These are phyloP conservation scores for Tetragonula carbonaria DNA, from an alignment of 2,888 invertebrate species.

Conservation along the genomic window DNA sequence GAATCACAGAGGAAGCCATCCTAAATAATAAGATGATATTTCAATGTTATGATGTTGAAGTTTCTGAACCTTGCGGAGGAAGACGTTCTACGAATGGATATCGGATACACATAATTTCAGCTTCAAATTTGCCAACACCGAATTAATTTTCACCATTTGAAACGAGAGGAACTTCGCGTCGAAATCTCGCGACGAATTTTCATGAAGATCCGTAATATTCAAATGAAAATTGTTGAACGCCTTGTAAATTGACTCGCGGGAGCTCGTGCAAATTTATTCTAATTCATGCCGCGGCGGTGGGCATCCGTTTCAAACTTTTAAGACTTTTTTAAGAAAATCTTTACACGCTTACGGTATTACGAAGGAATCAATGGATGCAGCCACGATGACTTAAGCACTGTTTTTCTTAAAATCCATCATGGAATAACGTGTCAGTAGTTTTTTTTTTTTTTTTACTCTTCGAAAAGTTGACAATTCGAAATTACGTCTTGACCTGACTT, in stretches of 20 bases:
- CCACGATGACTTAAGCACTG: too few species aligned
- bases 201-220: constrained; percentile 24
- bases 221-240: constrained; percentile 26
- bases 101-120: not conserved
- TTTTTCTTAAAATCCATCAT: not conserved
- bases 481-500: not conserved
- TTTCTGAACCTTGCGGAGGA: not conserved
- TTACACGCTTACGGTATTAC: not conserved
- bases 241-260: constrained; percentile 24
- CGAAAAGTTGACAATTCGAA: not conserved
- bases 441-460: not conserved
- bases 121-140: not conserved
- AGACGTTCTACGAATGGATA: not conserved
- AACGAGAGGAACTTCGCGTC: not conserved
- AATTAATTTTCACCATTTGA: not conserved
- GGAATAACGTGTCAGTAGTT: not conserved
- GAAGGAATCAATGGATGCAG: not conserved
- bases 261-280: constrained; percentile 51
- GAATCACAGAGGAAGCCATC: too few species aligned
- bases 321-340: not conserved
- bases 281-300: too few species aligned
- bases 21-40: too few species aligned
- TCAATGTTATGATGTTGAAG: too few species aligned
- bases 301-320: not conserved
- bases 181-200: not conserved